Percentiles rank a stretch among this genome's conserved stretches.
Evolutionary conservation across 2,888 invertebrate species (phyloP).

Genomic region (Zygothrica quintamaculata): DNA sequence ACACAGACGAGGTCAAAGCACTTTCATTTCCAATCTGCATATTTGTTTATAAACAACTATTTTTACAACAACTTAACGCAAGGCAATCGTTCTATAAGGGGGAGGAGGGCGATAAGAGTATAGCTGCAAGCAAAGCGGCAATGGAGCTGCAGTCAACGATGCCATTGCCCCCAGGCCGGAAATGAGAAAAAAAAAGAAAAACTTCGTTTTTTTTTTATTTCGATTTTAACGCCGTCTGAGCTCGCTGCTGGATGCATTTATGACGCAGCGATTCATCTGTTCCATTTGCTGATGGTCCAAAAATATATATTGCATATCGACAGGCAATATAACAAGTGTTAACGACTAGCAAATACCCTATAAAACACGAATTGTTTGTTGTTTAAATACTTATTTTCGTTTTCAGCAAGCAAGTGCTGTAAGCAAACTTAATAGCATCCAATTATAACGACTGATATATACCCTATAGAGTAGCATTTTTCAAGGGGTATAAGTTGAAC

Average conservation of each 20-base stretch:
- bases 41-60: conserved; percentile 56
- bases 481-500: background rate
- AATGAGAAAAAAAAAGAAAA: conserved; percentile 21
- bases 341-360: too few relatives aligned
- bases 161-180: conserved; percentile 54
- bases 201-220: conserved; percentile 31
- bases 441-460: too few relatives aligned
- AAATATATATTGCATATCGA: background rate
- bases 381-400: too few relatives aligned
- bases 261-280: conserved; percentile 32
- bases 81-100: too few relatives aligned
- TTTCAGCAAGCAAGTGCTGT: too few relatives aligned
- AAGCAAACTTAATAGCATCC: too few relatives aligned
- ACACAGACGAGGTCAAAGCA: conserved; percentile 60
- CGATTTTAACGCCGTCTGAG: conserved; percentile 29
- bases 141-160: conserved; percentile 26
- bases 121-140: conserved; percentile 8
- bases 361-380: too few relatives aligned
- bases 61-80: conserved; percentile 39
- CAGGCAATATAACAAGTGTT: too few relatives aligned
- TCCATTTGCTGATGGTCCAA: conserved; percentile 11
- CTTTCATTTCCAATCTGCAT: conserved; percentile 45
- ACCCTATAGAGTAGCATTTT: too few relatives aligned
- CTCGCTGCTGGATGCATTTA: conserved; percentile 21
- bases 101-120: conserved; percentile 16